phyloP scores from a whole-genome alignment of 2,797 vertebrate genomes.

The Falco columbarius region DNA sequence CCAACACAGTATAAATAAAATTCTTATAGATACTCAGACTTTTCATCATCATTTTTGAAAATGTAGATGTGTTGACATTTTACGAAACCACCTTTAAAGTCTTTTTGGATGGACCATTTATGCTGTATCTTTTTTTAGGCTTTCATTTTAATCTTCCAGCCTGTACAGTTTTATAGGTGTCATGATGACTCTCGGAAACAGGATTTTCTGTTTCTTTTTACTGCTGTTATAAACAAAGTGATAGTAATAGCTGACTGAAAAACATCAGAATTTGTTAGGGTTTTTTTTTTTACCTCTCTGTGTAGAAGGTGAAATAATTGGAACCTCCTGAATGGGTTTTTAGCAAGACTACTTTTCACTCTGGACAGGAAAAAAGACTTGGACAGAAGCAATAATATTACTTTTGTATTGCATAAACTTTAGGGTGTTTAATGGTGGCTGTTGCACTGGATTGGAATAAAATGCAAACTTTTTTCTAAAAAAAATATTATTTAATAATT shows the following conservation, averaged over 20 bases:
- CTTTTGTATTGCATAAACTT: background rate
- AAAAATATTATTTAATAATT: background rate
- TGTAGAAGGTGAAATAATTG: conserved; percentile 47
- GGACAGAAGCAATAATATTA: background rate
- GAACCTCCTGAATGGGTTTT: conserved; percentile 6
- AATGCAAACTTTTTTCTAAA: background rate
- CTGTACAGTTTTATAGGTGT: conserved; percentile 8
- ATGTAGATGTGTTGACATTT: background rate
- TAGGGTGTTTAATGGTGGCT: background rate
- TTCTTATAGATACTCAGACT: background rate
- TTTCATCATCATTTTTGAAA: background rate
- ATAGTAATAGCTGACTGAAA: conserved; percentile 36
- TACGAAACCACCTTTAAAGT: conserved; percentile 20
- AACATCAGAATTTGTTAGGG: background rate
- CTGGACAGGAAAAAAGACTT: background rate
- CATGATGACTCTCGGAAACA: conserved; percentile 5
- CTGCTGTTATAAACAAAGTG: conserved; percentile 28
- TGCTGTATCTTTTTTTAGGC: background rate
- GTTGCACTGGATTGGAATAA: background rate
- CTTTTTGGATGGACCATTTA: background rate
- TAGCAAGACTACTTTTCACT: conserved; percentile 32
- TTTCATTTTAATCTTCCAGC: conserved; percentile 25
- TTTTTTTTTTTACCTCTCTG: background rate
- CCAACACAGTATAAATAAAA: background rate
- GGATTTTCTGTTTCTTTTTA: conserved; percentile 37